Base-by-base conservation (phyloP, 2,113 vertebrate species). In the Microcebus jonahi region DNA sequence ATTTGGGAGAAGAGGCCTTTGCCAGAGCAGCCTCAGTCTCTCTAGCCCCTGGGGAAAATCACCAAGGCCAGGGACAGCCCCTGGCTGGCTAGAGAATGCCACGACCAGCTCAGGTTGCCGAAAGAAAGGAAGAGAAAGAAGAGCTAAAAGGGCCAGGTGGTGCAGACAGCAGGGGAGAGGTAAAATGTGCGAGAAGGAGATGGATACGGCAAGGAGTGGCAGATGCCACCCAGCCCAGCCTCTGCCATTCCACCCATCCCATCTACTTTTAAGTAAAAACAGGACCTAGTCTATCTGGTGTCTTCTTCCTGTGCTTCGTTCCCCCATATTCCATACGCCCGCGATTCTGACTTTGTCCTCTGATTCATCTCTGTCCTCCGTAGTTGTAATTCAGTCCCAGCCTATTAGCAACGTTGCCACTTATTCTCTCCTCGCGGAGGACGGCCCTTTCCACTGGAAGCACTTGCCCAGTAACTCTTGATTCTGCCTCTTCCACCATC, bases 201-300 rank as follows among this genome's bases (percentile, higher is more conserved):
- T 7, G 1, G 4, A 7, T 0, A 1, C 3, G 34, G n/a, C 12
- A 4, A 27, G 9, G 20, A 2, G 2, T 10, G 5, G 23, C 8
- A 36, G 48, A 1, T 7, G 12, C 25, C 55, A 59, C 63, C 45
- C 21, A 31, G 18, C 29, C 31, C 14, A n/a, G 71, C 5, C 13
- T 25, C 21, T 15, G 25, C 50, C 0, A 0, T 36, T 13, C 12
- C 21, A 17, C 29, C 82, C 4, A 17, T 27, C 65, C 63, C 15
- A 36, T 29, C 7, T 34, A 6, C 39, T 15, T 7, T 14, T 31
- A 67, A 31, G 23, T 8, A 27, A 8, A 48, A 61, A 14, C 6
- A 34, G 23, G 5, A 4, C 11, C 1, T 10, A 2, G 1, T 25
- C 5, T 8, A 6, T n/a, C 31, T 17, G 14, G 8, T 42, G 4